These are phyloP conservation scores for Trypoxylon attenuatum DNA, from an alignment of 2,888 invertebrate genomes.

Conservation along the genomic window DNA sequence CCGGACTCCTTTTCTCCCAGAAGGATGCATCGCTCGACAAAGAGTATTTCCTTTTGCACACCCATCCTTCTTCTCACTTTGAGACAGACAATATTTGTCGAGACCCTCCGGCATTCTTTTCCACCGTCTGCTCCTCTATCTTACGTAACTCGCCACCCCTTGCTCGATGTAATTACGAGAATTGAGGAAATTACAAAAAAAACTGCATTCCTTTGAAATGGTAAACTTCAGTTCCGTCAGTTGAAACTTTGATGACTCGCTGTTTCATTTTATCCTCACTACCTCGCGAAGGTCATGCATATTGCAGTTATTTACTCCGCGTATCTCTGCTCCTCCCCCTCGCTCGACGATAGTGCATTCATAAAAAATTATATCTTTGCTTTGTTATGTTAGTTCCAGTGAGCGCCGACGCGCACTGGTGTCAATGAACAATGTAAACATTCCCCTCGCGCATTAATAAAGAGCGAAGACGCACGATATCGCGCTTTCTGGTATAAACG, in stretches of 20 bases:
- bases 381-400: conserved; percentile 15
- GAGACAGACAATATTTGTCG: too few species aligned
- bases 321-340: conserved; percentile 8
- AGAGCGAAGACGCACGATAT: background rate
- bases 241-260: conserved; percentile 7
- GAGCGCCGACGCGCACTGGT: conserved; percentile 15
- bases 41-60: too few species aligned
- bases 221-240: too few species aligned
- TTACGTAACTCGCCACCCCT: too few species aligned
- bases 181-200: too few species aligned
- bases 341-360: conserved; percentile 22
- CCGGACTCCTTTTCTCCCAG: conserved; percentile 26
- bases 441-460: conserved; percentile 22
- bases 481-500: too few species aligned
- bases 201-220: too few species aligned
- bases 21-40: conserved; percentile 17
- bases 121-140: too few species aligned
- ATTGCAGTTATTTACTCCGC: too few species aligned
- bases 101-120: too few species aligned
- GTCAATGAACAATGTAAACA: conserved; percentile 8
- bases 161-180: too few species aligned
- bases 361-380: conserved; percentile 23
- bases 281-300: conserved; percentile 8
- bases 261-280: conserved; percentile 24
- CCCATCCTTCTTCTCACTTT: too few species aligned